Evolutionary conservation across 2,797 vertebrate species (phyloP).

Genomic region (Threskiornis aethiopicus): DNA sequence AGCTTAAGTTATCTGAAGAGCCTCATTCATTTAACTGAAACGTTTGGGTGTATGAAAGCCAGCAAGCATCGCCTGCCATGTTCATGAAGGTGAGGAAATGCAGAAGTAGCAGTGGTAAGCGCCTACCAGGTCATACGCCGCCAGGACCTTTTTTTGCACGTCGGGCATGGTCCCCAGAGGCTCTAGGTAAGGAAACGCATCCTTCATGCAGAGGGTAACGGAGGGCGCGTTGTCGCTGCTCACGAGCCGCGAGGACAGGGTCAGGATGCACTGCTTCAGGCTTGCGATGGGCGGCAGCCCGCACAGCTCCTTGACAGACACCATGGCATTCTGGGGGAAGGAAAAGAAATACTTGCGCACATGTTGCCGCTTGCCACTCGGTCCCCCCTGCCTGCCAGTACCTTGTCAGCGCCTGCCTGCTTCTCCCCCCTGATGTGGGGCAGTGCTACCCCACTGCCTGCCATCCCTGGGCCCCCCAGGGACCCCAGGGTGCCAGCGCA

Average conservation of each 20-base stretch:
- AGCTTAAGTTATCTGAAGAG: neutral
- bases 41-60: fast-evolving
- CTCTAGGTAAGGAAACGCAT: constrained; percentile 90
- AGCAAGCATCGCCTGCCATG: fast-evolving
- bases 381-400: neutral
- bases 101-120: neutral
- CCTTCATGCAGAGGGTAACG: constrained; percentile 86
- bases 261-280: constrained; percentile 96
- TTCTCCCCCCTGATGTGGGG: neutral
- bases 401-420: neutral
- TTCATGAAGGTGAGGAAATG: fast-evolving
- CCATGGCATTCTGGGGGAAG: constrained; percentile 82
- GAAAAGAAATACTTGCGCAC: neutral
- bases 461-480: fast-evolving
- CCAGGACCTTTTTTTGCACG: constrained; percentile 87
- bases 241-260: constrained; percentile 87
- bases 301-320: constrained; percentile 93
- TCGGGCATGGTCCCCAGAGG: constrained; percentile 82
- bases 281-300: constrained; percentile 93
- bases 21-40: neutral
- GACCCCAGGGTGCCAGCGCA: fast-evolving
- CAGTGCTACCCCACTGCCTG: fast-evolving
- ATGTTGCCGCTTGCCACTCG: fast-evolving
- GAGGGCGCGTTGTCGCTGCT: constrained; percentile 82
- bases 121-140: constrained; percentile 89